Base-by-base conservation (phyloP, 2,113 vertebrate genomes). In the Egretta garzetta region DNA sequence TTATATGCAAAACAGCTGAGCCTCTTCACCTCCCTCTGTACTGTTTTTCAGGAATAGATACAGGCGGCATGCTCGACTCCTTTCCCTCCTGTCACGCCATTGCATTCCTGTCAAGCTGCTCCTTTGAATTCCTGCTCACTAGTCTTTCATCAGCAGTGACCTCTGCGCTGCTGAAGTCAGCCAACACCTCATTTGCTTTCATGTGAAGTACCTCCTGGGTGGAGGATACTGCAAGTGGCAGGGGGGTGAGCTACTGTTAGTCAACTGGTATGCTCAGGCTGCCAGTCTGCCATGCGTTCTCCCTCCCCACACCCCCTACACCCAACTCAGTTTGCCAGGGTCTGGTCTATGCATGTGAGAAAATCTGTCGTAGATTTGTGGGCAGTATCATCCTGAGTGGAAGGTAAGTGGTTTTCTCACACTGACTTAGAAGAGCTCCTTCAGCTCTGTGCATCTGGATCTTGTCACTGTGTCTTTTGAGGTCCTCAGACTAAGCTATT, bases 141-240 rank as follows among this genome's bases (percentile, higher is more conserved):
- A 41, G 70, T 73, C 88, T 94, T 97, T 91, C 94, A 96, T 95
- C 93, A 96, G 91, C 91, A 81, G 41, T 91, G 94, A 97, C 94
- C 96, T 88, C 93, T 95, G 93, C 89, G 76, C 93, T 68, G 86
- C 73, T 76, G 73, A 80, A 93, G 93, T 96, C 96, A 95, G 89
- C 88, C 82, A 81, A 87, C 89, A 96, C 93, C 91, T 96, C 70
- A 90, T 97, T 97, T 95, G 76, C 95, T 96, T 97, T 96, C 96
- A 94, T 80, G 28, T 73, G 86, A 85, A 95, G 89, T 76, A 80
- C 84, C 89, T 96, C 77, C 91, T 80, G 86, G 81, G 80, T 15
- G 1, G 62, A 93, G 73, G 84, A 77, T 79, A 85, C 70, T 88
- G 93, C 59, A 68, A 47, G 63, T 76, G 86, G 90, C 93, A 94